Conservation (phyloP, 2,113 vertebrate species). For the Salvelinus fontinalis region DNA sequence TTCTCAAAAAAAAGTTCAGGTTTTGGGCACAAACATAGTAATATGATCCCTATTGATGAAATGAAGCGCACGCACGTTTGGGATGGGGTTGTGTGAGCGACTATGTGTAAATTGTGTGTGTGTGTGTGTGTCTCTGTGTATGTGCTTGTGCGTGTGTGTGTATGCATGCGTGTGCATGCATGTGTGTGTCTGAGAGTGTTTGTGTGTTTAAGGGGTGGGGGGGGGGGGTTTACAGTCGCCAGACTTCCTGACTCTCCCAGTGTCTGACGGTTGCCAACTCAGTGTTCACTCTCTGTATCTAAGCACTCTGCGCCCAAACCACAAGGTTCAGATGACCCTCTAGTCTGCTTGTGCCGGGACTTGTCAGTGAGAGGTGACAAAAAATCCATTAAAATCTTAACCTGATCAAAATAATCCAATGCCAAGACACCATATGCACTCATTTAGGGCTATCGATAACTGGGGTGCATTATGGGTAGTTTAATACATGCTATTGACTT, state of each 20-base stretch:
- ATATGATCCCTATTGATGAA: neutral
- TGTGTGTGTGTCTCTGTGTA: too few species aligned
- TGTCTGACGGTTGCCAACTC: slow-evolving; percentile 77
- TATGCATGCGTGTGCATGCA: neutral
- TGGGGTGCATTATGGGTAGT: slow-evolving; percentile 66
- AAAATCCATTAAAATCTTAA: slow-evolving; percentile 75
- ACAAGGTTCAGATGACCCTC: slow-evolving; percentile 84
- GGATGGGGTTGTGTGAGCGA: neutral
- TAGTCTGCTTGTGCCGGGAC: slow-evolving; percentile 60
- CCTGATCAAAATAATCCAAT: slow-evolving; percentile 73
- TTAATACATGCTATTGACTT: slow-evolving; percentile 77
- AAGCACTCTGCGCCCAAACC: slow-evolving; percentile 81
- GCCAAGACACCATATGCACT: slow-evolving; percentile 74
- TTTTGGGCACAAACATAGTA: neutral
- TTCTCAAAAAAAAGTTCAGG: neutral
- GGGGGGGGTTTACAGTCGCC: slow-evolving; percentile 76
- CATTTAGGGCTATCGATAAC: slow-evolving; percentile 78
- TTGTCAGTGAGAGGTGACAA: slow-evolving; percentile 65
- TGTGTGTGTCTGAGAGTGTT: too few species aligned
- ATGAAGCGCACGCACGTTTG: neutral
- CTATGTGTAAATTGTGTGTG: slow-evolving; percentile 2
- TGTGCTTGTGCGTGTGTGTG: neutral
- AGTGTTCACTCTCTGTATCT: slow-evolving; percentile 71
- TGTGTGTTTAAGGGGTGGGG: too few species aligned
- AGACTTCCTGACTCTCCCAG: slow-evolving; percentile 86